phyloP scores from a whole-genome alignment of 2,797 vertebrate species.

The Nyctalus aviator region DNA sequence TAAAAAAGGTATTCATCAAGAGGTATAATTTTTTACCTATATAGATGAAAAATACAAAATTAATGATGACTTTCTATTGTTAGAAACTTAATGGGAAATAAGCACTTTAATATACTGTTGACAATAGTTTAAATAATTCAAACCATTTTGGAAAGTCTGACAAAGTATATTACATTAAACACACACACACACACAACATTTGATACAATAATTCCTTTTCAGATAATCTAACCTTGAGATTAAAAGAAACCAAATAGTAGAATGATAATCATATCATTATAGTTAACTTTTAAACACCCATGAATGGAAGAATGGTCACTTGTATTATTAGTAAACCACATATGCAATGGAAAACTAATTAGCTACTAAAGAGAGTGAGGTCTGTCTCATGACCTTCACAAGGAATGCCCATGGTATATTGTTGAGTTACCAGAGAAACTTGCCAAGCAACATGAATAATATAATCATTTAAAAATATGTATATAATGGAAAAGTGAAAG shows the following conservation, averaged over 20 bases:
- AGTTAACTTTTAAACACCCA: background rate
- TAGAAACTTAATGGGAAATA: background rate
- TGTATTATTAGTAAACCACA: background rate
- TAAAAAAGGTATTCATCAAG: background rate
- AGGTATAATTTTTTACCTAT: background rate
- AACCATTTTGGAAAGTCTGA: slow-evolving; percentile 1
- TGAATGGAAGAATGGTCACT: background rate
- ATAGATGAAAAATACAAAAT: background rate
- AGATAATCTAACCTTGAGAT: background rate
- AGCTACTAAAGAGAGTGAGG: background rate
- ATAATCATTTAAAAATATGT: background rate
- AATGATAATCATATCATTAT: background rate
- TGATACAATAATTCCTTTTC: background rate
- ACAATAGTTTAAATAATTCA: background rate
- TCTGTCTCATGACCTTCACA: background rate
- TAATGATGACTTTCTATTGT: background rate
- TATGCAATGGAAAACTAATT: background rate
- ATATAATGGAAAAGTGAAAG: background rate
- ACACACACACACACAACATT: background rate
- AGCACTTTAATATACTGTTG: background rate
- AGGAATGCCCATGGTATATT: background rate
- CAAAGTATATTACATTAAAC: background rate
- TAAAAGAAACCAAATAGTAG: background rate
- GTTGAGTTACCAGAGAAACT: background rate
- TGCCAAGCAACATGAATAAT: background rate